phyloP scores from a whole-genome alignment of 1,140 invertebrate species.

The Brachionus plicatilis region DNA sequence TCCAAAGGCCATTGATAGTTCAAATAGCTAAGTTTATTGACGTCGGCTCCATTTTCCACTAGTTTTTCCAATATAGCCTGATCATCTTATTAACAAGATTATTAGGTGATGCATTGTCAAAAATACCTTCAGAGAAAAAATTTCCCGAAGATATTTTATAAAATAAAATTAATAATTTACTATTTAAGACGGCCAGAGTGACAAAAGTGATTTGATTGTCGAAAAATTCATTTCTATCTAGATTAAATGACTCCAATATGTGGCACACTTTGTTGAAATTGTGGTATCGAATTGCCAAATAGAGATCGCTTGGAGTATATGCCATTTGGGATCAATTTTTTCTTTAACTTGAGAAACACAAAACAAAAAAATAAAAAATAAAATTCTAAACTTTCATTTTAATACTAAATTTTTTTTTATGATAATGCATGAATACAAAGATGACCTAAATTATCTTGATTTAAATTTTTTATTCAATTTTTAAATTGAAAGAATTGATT shows the following conservation, averaged over 20 bases:
- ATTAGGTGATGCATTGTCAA: neutral
- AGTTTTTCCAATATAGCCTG: conserved; percentile 12
- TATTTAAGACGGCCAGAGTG: conserved; percentile 4
- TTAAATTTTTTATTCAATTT: neutral
- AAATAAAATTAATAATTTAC: neutral
- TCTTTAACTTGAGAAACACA: neutral
- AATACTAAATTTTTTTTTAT: neutral
- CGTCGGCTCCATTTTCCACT: neutral
- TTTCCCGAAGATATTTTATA: neutral
- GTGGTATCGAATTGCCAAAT: conserved; percentile 19
- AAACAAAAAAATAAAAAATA: neutral
- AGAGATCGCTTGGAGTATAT: conserved; percentile 10
- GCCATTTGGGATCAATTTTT: neutral
- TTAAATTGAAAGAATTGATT: neutral
- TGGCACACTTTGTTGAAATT: neutral
- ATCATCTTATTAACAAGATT: neutral
- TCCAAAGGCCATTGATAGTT: conserved; percentile 38
- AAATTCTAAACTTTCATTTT: neutral
- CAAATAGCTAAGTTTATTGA: conserved; percentile 4
- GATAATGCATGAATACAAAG: neutral
- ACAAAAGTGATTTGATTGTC: conserved; percentile 28
- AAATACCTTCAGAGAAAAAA: neutral
- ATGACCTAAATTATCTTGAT: neutral
- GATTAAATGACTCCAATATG: conserved; percentile 1
- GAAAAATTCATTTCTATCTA: conserved; percentile 9